Evolutionary conservation across 2,888 invertebrate genomes (phyloP).

Genomic region (Argyresthia albistria): DNA sequence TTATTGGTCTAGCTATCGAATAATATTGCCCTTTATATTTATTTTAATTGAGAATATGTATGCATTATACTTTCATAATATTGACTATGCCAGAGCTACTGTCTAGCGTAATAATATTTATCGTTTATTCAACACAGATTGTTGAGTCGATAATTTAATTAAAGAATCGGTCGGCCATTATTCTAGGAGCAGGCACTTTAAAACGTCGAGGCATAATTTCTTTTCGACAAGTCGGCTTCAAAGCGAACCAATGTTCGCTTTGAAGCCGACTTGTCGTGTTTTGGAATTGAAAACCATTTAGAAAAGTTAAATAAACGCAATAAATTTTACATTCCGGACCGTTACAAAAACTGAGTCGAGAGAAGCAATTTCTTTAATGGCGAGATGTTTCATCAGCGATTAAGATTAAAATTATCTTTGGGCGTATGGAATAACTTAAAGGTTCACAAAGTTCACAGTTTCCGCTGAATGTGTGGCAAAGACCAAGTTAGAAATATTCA

Average conservation of each 20-base stretch:
- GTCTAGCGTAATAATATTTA: background rate
- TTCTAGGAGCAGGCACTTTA: conserved; percentile 16
- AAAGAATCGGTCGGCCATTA: conserved; percentile 8
- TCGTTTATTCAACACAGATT: no score
- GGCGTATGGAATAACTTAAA: background rate
- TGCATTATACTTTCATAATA: no score
- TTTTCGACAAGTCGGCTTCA: no score
- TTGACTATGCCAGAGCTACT: no score
- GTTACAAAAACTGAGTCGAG: conserved; percentile 37
- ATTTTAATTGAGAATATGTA: no score
- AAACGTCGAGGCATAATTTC: conserved; percentile 15
- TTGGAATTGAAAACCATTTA: conserved; percentile 49
- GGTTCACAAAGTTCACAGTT: background rate
- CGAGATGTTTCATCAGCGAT: conserved; percentile 20
- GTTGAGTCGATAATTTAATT: conserved; percentile 1
- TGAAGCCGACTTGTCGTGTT: conserved; percentile 32
- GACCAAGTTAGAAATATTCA: no score
- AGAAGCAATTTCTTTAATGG: conserved; percentile 12
- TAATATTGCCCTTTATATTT: no score
- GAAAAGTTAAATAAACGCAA: conserved; percentile 43
- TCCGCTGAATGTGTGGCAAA: no score
- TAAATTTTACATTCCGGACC: conserved; percentile 51
- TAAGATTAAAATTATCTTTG: conserved; percentile 31
- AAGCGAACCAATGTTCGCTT: no score
- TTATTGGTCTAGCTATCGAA: background rate